Conservation (phyloP, 1,140 invertebrate species). For the Wasmannia auropunctata region DNA sequence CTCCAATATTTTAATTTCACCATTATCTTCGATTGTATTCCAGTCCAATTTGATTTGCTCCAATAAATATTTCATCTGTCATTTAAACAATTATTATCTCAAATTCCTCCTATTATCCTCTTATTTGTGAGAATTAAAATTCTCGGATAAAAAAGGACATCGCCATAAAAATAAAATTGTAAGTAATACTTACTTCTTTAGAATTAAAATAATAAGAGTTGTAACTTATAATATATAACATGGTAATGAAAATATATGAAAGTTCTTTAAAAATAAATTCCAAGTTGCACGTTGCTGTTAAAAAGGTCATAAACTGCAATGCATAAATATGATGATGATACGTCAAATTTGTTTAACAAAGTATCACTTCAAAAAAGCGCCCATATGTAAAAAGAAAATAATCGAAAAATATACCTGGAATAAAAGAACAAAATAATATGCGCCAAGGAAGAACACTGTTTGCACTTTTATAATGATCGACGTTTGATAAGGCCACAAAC, state of each 20-base stretch:
- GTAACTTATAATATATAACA: not conserved
- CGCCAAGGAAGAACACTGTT: not conserved
- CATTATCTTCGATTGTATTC: not conserved
- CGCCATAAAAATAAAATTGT: not conserved
- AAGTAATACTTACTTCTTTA: not conserved
- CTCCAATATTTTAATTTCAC: slow-evolving; percentile 24
- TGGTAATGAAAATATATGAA: slow-evolving; percentile 5
- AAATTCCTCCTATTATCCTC: not conserved
- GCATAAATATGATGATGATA: not conserved
- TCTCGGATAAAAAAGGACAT: not conserved
- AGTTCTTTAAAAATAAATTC: not conserved
- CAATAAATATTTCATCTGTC: not conserved
- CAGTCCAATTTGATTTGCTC: slow-evolving; percentile 31
- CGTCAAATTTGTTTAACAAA: not conserved
- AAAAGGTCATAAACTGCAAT: slow-evolving; percentile 8
- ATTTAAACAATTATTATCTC: not conserved
- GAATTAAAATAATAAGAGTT: slow-evolving; percentile 30
- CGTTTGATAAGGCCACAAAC: slow-evolving; percentile 43
- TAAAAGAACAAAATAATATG: not conserved
- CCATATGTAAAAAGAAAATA: not conserved
- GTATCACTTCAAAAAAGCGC: too few species aligned
- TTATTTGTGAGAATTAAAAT: not conserved
- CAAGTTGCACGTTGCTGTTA: not conserved
- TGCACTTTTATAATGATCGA: not conserved
- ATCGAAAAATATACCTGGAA: slow-evolving; percentile 19